Percentiles rank a stretch among this genome's conserved stretches.
Evolutionary conservation across 2,113 vertebrate species (phyloP).

Genomic region (Ochotona princeps): DNA sequence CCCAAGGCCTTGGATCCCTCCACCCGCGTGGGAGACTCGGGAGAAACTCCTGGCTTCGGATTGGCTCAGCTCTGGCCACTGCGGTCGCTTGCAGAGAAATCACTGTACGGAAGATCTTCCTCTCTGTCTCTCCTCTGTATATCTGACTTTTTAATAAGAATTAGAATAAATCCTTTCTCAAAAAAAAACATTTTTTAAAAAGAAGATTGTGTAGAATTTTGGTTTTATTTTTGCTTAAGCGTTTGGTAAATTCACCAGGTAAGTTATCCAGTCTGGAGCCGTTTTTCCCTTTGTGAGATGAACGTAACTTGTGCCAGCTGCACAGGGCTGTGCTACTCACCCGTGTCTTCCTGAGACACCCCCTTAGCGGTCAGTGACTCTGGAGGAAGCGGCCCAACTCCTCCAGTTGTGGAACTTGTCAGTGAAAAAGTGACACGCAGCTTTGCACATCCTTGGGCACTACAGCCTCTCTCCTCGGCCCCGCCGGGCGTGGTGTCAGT

Average conservation of each 20-base stretch:
- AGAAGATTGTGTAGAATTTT: not conserved
- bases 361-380: not conserved
- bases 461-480: not conserved
- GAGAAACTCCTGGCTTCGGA: too few relatives aligned
- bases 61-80: too few relatives aligned
- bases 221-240: not conserved
- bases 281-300: not conserved
- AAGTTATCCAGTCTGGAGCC: not conserved
- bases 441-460: not conserved
- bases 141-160: too few relatives aligned
- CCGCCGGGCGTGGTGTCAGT: not conserved
- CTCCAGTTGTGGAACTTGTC: not conserved
- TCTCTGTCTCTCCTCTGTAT: too few relatives aligned
- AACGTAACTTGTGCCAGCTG: not conserved
- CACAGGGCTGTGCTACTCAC: not conserved
- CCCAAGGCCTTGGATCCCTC: too few relatives aligned
- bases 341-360: not conserved
- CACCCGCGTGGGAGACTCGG: too few relatives aligned
- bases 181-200: too few relatives aligned
- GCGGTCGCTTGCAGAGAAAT: too few relatives aligned
- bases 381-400: not conserved
- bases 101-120: too few relatives aligned
- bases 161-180: too few relatives aligned
- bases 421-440: not conserved
- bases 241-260: not conserved